phyloP scores from a whole-genome alignment of 2,113 vertebrate genomes.

The Ctenodactylus gundi region DNA sequence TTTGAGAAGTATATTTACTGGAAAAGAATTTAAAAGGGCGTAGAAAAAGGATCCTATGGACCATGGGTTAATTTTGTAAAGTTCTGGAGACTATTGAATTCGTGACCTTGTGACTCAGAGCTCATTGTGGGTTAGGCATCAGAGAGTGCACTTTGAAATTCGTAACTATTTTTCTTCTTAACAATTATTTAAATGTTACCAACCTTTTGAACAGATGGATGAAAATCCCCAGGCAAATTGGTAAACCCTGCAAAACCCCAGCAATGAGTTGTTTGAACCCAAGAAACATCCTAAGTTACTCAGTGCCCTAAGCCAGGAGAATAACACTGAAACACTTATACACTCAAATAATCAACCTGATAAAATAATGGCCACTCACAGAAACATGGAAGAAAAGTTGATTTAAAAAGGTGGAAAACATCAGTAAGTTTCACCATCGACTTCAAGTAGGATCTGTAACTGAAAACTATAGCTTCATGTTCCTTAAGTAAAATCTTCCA shows the following conservation, averaged over 20 bases:
- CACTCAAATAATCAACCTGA: conserved; percentile 32
- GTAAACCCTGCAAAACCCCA: background rate
- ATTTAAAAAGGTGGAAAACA: background rate
- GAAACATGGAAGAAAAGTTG: conserved; percentile 10
- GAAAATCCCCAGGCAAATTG: conserved; percentile 12
- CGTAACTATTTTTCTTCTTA: background rate
- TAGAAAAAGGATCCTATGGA: background rate
- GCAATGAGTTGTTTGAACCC: background rate
- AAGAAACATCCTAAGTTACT: background rate
- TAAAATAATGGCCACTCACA: conserved; percentile 20
- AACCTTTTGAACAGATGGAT: background rate
- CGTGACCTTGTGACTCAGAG: background rate
- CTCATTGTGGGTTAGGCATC: background rate
- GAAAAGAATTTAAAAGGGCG: background rate
- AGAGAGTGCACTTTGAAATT: background rate
- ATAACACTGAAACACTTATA: background rate
- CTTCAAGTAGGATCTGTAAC: background rate
- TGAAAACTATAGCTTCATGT: background rate
- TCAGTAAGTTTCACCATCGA: background rate
- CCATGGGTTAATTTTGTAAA: background rate
- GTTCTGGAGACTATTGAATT: background rate
- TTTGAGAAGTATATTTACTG: background rate
- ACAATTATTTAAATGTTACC: conserved; percentile 1
- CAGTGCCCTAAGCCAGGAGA: background rate
- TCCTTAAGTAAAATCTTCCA: background rate